Evolutionary conservation across 23 tunicate species (phyloP), one percentile per base, ranked within the genome.

Genomic region (Styela plicata): DNA sequence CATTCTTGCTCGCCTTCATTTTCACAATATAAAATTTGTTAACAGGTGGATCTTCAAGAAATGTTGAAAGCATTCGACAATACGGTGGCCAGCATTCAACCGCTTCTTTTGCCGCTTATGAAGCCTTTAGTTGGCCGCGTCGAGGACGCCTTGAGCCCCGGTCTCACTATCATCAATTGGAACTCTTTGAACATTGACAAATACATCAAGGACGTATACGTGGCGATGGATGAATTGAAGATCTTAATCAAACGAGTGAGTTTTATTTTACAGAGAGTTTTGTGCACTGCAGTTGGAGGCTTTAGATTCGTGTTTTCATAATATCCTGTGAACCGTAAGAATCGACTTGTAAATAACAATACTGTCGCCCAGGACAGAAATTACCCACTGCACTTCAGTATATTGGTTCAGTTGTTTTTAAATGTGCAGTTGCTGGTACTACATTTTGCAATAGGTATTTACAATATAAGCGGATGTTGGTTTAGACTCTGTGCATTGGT

Each of bases 101-200:
- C 93, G 7, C 83, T 96, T 36, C 63, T 96, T 36, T 19, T 36
- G 22, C 99, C 99, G 22, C 75, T 96, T 69, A 69, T 96, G 77
- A 87, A 85, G 74, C 96, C 96, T 3, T 89, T 96, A 26, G 82
- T 96, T 10, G 53, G 73, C 27, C 74, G 99, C 63, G 92, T 96
- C 29, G 99, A 96, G 31, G 96, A 88, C 33, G 82, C 82, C 25
- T 64, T 96, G 23, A n/a, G 30, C 78, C 74, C 84, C 13, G 99
- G 99, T 0, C 85, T 84, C 63, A 92, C 99, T 18, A 44, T 87
- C 16, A 75, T 96, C 88, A 96, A 92, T 82, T 96, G 99, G 99
- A 92, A 96, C 68, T 88, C 95, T 0, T 63, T 96, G 74, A 96
- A 96, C 74, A 92, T 96, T 30, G 88, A 85, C 44, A 89, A 91